Evolutionary conservation across 2,113 vertebrate species (phyloP).

Genomic region (Spizaetus ornatus): DNA sequence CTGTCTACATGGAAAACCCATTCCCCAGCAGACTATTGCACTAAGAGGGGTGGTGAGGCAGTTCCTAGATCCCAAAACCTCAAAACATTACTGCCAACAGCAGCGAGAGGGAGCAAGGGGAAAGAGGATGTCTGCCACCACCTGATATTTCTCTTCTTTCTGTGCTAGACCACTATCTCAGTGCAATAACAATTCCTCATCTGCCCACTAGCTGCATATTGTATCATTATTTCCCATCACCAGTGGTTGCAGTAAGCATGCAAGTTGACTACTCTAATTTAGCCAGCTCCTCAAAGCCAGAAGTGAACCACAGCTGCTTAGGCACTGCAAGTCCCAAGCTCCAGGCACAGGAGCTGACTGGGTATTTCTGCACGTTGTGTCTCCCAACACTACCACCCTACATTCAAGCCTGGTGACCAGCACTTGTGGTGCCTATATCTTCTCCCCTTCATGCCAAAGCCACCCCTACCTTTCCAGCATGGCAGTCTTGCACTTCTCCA

Average conservation of each 20-base stretch:
- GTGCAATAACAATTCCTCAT: background rate
- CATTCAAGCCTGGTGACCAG: background rate
- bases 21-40: background rate
- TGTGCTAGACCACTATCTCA: background rate
- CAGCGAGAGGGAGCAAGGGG: background rate
- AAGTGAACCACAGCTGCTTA: background rate
- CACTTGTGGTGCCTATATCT: background rate
- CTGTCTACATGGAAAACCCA: background rate
- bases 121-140: background rate
- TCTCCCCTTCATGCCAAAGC: background rate
- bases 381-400: background rate
- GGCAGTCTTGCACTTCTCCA: conserved; percentile 90
- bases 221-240: background rate
- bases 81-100: background rate
- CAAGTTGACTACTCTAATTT: background rate
- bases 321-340: background rate
- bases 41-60: background rate
- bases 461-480: conserved; percentile 85
- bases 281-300: background rate
- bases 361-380: rapidly evolving
- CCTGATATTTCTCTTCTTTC: background rate
- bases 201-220: background rate
- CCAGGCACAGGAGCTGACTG: background rate
- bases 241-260: rapidly evolving
- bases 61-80: background rate